Percentiles rank a stretch among this genome's conserved stretches.
Evolutionary conservation across 1,140 invertebrate species (phyloP).

Genomic region (Phymastichus coffea): DNA sequence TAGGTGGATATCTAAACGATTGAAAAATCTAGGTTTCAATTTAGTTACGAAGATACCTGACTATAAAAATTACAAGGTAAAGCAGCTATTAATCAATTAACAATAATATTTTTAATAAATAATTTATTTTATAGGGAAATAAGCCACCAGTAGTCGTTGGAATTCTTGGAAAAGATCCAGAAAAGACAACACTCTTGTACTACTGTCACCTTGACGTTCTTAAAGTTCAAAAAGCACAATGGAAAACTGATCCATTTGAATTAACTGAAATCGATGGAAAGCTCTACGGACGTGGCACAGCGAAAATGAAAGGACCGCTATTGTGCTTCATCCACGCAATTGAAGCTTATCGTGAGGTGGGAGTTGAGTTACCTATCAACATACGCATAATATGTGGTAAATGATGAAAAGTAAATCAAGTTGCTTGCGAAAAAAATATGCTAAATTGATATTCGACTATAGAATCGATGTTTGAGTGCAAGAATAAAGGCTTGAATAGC

Average conservation of each 20-base stretch:
- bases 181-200: constrained; percentile 62
- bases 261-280: constrained; percentile 31
- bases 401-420: too few species aligned
- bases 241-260: constrained; percentile 37
- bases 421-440: too few species aligned
- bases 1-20: constrained; percentile 48
- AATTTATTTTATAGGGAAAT: constrained; percentile 39
- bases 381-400: constrained; percentile 58
- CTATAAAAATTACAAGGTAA: constrained; percentile 7
- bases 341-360: constrained; percentile 56
- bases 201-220: constrained; percentile 72
- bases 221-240: constrained; percentile 50
- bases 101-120: background rate
- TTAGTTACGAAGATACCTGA: constrained; percentile 52
- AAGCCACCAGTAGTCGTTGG: constrained; percentile 63
- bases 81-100: background rate
- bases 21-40: constrained; percentile 58
- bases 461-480: constrained; percentile 69
- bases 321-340: constrained; percentile 38
- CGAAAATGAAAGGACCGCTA: constrained; percentile 42
- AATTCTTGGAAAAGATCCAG: constrained; percentile 58
- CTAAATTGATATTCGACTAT: constrained; percentile 3
- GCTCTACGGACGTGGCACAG: constrained; percentile 34
- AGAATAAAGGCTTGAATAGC: constrained; percentile 49
- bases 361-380: constrained; percentile 61